These are phyloP conservation scores for Sitobion miscanthi DNA, from an alignment of 1,140 invertebrate genomes.

Conservation along the genomic window DNA sequence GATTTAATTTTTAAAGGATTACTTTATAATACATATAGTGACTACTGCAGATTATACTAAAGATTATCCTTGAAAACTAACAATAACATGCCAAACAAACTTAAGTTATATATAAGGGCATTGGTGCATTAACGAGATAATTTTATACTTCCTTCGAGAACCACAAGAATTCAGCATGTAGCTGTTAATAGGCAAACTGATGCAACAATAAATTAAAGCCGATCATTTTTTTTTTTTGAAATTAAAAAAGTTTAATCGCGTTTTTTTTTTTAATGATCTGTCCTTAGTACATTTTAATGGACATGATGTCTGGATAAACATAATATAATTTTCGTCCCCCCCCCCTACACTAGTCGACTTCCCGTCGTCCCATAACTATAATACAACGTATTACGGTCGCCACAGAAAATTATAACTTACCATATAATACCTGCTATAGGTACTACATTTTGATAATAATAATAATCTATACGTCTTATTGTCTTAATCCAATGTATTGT, in stretches of 20 bases:
- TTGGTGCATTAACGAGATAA: conserved; percentile 26
- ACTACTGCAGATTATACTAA: background rate
- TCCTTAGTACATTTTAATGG: background rate
- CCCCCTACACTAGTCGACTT: background rate
- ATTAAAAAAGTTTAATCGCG: background rate
- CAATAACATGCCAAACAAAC: background rate
- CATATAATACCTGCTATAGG: background rate
- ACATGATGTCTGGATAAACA: too few species aligned
- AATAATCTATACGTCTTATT: too few species aligned
- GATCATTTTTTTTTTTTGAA: conserved; percentile 23
- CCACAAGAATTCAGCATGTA: background rate
- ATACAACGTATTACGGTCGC: background rate
- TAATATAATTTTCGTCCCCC: background rate
- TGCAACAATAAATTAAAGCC: conserved; percentile 30
- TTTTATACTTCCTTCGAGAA: conserved; percentile 33
- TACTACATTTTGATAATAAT: too few species aligned
- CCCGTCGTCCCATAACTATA: background rate
- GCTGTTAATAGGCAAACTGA: background rate
- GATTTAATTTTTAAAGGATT: conserved; percentile 29
- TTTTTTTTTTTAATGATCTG: background rate
- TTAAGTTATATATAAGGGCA: background rate
- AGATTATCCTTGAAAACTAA: conserved; percentile 21
- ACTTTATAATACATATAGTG: background rate
- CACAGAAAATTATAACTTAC: background rate
- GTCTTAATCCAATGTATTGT: too few species aligned